Percentiles rank a stretch among this genome's conserved stretches.
These are phyloP conservation scores for Excalfactoria chinensis DNA, from an alignment of 2,113 vertebrate species.

Conservation along the genomic window DNA sequence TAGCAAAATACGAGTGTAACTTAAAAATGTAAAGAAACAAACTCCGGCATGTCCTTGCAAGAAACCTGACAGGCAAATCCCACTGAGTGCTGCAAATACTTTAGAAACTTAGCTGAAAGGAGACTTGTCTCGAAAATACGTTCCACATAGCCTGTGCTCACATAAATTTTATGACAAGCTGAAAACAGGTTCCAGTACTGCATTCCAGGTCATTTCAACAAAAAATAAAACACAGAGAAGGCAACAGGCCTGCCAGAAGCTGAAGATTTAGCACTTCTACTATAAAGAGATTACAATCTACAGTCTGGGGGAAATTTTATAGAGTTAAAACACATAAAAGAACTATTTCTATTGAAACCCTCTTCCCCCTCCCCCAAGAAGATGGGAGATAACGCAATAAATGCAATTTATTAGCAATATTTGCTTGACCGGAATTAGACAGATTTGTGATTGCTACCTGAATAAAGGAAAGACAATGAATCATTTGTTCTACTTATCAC, in stretches of 20 bases:
- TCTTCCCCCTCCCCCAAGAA: background rate
- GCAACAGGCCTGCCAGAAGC: background rate
- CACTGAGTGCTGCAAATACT: constrained; percentile 29
- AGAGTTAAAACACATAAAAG: background rate
- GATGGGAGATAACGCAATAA: background rate
- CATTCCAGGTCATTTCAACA: constrained; percentile 14
- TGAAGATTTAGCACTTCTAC: background rate
- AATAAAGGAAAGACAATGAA: background rate
- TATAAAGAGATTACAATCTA: background rate
- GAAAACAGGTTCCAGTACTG: constrained; percentile 1
- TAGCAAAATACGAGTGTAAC: constrained; percentile 1
- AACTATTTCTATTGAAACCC: background rate
- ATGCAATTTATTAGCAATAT: background rate
- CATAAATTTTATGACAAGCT: constrained; percentile 9
- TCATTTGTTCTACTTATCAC: background rate
- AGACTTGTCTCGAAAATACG: background rate
- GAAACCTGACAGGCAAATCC: background rate
- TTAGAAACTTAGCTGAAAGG: background rate
- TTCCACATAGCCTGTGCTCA: background rate
- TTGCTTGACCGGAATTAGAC: background rate
- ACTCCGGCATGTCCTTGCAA: background rate
- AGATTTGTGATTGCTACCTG: background rate
- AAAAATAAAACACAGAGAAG: constrained; percentile 1
- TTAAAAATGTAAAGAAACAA: constrained; percentile 27
- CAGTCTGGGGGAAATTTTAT: background rate